phyloP scores from a whole-genome alignment of 2,888 invertebrate genomes.

The Cataglyphis cursor region DNA sequence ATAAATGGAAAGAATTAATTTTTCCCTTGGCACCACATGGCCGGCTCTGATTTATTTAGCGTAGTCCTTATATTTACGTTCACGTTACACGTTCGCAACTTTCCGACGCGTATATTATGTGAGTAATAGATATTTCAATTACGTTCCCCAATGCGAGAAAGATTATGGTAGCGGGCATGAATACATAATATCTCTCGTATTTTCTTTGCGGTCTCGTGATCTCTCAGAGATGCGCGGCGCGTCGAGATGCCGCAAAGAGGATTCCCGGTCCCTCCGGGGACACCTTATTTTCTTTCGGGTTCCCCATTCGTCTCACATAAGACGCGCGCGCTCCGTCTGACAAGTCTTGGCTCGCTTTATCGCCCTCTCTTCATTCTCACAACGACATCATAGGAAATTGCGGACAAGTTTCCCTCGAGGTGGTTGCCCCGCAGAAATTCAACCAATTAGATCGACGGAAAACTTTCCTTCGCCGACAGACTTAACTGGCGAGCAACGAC shows the following conservation, averaged over 20 bases:
- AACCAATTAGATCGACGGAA: conserved; percentile 78
- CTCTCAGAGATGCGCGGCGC: not conserved
- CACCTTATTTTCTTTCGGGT: conserved; percentile 37
- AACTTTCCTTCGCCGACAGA: conserved; percentile 67
- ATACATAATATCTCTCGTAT: conserved; percentile 40
- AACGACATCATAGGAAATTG: conserved; percentile 69
- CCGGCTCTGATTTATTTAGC: not conserved
- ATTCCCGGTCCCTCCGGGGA: not conserved
- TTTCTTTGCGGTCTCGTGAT: conserved; percentile 24
- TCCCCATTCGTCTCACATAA: conserved; percentile 18
- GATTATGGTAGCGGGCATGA: conserved; percentile 25
- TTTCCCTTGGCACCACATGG: not conserved
- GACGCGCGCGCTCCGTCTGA: conserved; percentile 18
- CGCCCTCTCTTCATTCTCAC: conserved; percentile 51
- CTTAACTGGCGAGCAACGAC: conserved; percentile 36
- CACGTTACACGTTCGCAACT: not conserved
- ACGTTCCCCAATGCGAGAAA: conserved; percentile 8
- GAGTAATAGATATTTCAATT: conserved; percentile 45
- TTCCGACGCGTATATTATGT: not conserved
- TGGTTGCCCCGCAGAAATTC: conserved; percentile 77
- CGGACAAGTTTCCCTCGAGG: conserved; percentile 75
- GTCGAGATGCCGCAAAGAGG: not conserved
- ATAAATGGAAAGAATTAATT: not conserved
- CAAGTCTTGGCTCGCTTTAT: conserved; percentile 25
- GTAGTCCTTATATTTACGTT: not conserved